phyloP scores from a whole-genome alignment of 2,888 invertebrate genomes.

The Tipula vernalis region DNA sequence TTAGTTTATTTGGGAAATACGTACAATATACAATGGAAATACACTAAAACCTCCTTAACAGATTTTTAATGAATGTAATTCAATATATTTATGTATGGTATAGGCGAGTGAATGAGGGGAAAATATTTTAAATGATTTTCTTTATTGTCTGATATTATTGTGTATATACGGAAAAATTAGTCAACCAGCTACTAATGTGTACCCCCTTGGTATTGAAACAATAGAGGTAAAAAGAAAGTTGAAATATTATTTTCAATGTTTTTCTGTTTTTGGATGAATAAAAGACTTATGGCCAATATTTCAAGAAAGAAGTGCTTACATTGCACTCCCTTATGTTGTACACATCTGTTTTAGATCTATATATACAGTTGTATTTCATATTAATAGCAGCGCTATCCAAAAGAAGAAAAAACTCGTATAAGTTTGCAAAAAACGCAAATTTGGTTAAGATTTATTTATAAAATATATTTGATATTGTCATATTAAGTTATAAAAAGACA shows the following conservation, averaged over 20 bases:
- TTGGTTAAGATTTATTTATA: too few relatives aligned
- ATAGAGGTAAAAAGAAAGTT: not conserved
- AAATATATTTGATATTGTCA: too few relatives aligned
- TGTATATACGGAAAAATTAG: not conserved
- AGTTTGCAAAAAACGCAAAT: too few relatives aligned
- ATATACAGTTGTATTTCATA: not conserved
- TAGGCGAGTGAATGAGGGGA: not conserved
- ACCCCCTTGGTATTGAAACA: slow-evolving; percentile 4
- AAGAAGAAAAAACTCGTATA: too few relatives aligned
- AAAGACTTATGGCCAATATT: not conserved
- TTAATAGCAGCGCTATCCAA: too few relatives aligned
- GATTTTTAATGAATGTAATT: slow-evolving; percentile 4
- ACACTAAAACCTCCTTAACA: not conserved
- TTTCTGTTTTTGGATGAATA: not conserved
- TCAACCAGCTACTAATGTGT: not conserved
- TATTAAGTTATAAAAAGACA: too few relatives aligned
- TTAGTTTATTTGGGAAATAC: not conserved
- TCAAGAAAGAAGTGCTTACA: not conserved
- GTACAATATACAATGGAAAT: not conserved
- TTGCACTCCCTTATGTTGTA: not conserved
- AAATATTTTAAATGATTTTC: not conserved
- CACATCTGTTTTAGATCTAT: not conserved
- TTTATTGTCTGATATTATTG: not conserved
- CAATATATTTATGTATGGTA: not conserved
- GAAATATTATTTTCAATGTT: not conserved